Percentiles rank a stretch among this genome's conserved stretches.
phyloP scores from a whole-genome alignment of 2,113 vertebrate species.

The Myiozetetes cayanensis region DNA sequence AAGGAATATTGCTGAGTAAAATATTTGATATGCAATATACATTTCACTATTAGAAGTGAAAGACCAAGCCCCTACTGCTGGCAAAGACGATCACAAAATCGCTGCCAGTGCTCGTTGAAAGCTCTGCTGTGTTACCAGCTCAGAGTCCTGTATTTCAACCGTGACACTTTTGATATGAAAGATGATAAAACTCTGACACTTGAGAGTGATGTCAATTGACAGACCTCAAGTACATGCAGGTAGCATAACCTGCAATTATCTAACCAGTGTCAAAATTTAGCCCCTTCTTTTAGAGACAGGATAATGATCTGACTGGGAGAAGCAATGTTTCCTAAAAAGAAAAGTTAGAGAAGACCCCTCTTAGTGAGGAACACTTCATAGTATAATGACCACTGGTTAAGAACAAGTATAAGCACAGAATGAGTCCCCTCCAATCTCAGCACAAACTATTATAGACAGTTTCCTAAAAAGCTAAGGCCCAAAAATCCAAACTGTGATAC shows the following conservation, averaged over 20 bases:
- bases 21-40: background rate
- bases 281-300: background rate
- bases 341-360: background rate
- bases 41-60: background rate
- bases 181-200: background rate
- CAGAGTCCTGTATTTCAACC: background rate
- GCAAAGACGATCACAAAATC: background rate
- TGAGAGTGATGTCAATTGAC: background rate
- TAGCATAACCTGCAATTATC: background rate
- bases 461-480: background rate
- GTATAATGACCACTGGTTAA: background rate
- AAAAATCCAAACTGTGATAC: background rate
- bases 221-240: background rate
- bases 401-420: background rate
- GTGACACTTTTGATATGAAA: too few species aligned
- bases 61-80: background rate
- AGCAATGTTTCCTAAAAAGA: background rate
- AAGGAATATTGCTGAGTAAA: background rate
- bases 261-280: background rate
- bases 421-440: background rate
- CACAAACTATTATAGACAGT: accelerated
- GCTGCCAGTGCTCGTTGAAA: background rate
- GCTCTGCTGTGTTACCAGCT: background rate
- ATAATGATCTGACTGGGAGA: background rate
- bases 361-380: background rate